phyloP scores from a whole-genome alignment of 23 tunicate species.

The Halocynthia aurantium region DNA sequence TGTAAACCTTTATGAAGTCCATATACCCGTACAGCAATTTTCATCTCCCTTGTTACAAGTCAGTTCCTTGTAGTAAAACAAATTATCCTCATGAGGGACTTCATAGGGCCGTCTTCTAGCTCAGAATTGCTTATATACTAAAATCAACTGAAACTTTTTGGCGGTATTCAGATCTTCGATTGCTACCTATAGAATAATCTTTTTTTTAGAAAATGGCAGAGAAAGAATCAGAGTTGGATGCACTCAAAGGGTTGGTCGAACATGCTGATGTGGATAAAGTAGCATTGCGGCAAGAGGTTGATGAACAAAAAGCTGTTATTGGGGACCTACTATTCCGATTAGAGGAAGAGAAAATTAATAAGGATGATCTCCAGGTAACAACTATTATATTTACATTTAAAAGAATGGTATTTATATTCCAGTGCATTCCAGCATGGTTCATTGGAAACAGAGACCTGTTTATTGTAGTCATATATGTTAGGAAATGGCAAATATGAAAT shows the following conservation, averaged over 20 bases:
- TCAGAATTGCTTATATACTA: too few relatives aligned
- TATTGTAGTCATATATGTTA: too few relatives aligned
- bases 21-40: too few relatives aligned
- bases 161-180: too few relatives aligned
- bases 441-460: neutral
- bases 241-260: conserved; percentile 43
- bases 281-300: conserved; percentile 40
- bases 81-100: too few relatives aligned
- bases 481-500: too few relatives aligned
- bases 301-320: conserved; percentile 62
- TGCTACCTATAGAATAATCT: neutral
- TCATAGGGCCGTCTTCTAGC: too few relatives aligned
- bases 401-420: neutral
- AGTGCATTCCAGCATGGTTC: neutral
- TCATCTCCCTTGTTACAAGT: too few relatives aligned
- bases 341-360: conserved; percentile 66
- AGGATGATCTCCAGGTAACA: conserved; percentile 77
- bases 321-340: conserved; percentile 76
- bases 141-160: too few relatives aligned
- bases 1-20: too few relatives aligned
- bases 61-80: too few relatives aligned
- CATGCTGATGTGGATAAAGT: conserved; percentile 64
- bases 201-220: conserved; percentile 42
- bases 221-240: conserved; percentile 53
- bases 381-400: too few relatives aligned